Conservation (phyloP, 37 sponge, comb jelly and placozoan genomes). For the Diacarnus erythraeanus region DNA sequence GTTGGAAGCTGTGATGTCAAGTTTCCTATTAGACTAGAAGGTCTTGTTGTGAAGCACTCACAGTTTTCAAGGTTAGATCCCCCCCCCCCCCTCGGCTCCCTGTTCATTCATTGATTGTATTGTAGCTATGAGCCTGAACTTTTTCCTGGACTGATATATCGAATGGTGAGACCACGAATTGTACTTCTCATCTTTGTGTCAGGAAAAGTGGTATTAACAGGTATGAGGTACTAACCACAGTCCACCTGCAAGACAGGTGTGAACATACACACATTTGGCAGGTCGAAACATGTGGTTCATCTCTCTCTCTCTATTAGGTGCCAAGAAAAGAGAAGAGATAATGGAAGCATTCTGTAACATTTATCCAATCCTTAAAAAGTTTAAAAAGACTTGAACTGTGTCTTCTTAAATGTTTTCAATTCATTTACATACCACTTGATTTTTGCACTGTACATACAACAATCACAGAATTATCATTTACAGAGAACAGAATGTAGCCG, state of each 20-base stretch:
- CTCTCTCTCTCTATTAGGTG: conserved; percentile 55
- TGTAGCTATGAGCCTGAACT: conserved; percentile 97
- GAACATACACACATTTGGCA: not conserved
- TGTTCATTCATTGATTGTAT: not conserved
- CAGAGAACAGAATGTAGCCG: no score
- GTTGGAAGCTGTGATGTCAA: conserved; percentile 99
- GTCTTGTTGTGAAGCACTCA: conserved; percentile 83
- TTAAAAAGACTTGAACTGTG: conserved; percentile 71
- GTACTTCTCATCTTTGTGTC: conserved; percentile 98
- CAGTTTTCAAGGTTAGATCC: conserved; percentile 90
- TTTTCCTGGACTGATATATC: conserved; percentile 98
- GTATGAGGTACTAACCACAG: conserved; percentile 12
- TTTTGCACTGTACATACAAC: not conserved
- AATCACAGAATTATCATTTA: no score
- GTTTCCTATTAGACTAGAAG: conserved; percentile 96
- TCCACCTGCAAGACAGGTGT: not conserved
- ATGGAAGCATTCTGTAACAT: conserved; percentile 95
- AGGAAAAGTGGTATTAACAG: conserved; percentile 99
- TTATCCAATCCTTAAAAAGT: conserved; percentile 95
- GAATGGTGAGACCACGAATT: conserved; percentile 95
- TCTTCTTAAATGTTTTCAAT: no score
- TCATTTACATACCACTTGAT: not conserved
- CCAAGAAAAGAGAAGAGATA: conserved; percentile 90
- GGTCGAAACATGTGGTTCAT: not conserved
- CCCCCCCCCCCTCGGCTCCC: not conserved